Evolutionary conservation across 2,888 invertebrate species (phyloP).

Genomic region (Drosophila stalkeri): DNA sequence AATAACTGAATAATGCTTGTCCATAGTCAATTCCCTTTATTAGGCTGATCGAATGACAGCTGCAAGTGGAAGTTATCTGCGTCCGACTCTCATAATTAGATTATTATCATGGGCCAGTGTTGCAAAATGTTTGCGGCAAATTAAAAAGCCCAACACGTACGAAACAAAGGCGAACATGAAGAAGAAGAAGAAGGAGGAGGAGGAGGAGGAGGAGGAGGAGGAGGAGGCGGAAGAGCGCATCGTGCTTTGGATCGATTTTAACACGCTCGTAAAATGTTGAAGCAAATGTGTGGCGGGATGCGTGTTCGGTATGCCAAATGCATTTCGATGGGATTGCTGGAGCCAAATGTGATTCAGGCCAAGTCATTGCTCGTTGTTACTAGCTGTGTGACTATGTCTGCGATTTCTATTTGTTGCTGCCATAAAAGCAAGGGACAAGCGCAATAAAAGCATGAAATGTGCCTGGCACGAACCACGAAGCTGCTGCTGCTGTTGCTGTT

Average conservation of each 20-base stretch:
- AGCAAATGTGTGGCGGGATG: constrained; percentile 44
- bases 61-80: constrained; percentile 23
- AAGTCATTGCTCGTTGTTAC: constrained; percentile 17
- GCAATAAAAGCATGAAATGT: constrained; percentile 68
- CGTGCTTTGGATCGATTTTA: constrained; percentile 24
- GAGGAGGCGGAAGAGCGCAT: constrained; percentile 8
- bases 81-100: constrained; percentile 41
- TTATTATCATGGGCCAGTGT: constrained; percentile 32
- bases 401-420: constrained; percentile 23
- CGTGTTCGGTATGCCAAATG: constrained; percentile 65
- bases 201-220: background rate
- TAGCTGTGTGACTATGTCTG: constrained; percentile 27
- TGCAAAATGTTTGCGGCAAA: constrained; percentile 51
- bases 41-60: constrained; percentile 32
- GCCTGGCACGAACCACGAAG: constrained; percentile 8
- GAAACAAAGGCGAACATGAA: constrained; percentile 25
- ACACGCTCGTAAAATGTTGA: constrained; percentile 68
- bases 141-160: constrained; percentile 73
- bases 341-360: constrained; percentile 27
- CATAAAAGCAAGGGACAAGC: constrained; percentile 56
- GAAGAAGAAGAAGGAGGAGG: constrained; percentile 10
- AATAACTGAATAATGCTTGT: constrained; percentile 4
- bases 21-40: constrained; percentile 14
- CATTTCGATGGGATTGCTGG: constrained; percentile 38
- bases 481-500: constrained; percentile 15